Evolutionary conservation across 2,113 vertebrate genomes (phyloP).

Genomic region (Entosphenus tridentatus): DNA sequence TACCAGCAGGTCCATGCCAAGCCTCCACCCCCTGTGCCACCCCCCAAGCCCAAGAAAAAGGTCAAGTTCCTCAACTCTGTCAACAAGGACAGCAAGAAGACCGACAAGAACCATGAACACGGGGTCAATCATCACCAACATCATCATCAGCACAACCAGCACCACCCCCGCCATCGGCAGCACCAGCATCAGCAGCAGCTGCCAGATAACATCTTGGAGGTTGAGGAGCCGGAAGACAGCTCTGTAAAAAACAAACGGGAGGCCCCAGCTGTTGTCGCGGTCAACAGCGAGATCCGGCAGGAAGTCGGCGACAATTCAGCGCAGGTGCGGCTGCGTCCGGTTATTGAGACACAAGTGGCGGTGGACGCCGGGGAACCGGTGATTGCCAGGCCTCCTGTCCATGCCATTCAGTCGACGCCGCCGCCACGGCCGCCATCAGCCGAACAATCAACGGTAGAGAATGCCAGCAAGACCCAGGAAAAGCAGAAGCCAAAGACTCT

Average conservation of each 20-base stretch:
- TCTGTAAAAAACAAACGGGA: too few relatives aligned
- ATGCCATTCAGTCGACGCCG: too few relatives aligned
- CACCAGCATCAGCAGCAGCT: neutral
- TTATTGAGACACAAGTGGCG: neutral
- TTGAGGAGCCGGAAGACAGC: neutral
- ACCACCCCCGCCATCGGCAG: neutral
- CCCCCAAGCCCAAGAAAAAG: slow-evolving; percentile 4
- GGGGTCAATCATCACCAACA: too few relatives aligned
- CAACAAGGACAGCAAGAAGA: too few relatives aligned
- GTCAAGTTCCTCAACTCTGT: slow-evolving; percentile 1
- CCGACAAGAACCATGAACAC: too few relatives aligned
- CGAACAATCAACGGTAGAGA: slow-evolving; percentile 13
- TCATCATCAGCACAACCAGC: neutral
- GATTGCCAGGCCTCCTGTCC: too few relatives aligned
- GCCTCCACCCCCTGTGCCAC: neutral
- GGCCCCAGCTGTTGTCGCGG: neutral
- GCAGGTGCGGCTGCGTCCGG: too few relatives aligned
- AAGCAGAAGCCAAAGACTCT: slow-evolving; percentile 12
- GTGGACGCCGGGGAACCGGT: neutral
- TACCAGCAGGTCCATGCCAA: neutral
- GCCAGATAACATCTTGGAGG: neutral
- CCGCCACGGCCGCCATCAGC: too few relatives aligned
- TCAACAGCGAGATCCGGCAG: neutral
- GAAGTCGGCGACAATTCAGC: too few relatives aligned
- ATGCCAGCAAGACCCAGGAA: slow-evolving; percentile 12